Evolutionary conservation across 2,888 invertebrate species (phyloP), one percentile per base, ranked within the genome.

Genomic region (Caenorhabditis becei): DNA sequence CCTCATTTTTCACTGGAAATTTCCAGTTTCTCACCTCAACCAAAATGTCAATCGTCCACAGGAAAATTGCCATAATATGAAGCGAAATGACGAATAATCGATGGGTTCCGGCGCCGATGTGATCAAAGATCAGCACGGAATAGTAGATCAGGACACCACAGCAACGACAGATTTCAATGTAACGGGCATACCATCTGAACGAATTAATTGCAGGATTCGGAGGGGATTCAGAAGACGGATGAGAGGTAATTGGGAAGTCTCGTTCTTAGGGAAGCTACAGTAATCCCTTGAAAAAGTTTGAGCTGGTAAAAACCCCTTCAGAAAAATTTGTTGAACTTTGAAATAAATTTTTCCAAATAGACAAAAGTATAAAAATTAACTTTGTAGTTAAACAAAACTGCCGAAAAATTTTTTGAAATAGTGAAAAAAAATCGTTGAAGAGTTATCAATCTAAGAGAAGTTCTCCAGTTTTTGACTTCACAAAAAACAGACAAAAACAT

Each of bases 171-270:
- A 89, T 86, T 66, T 90, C 90, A 10, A 88, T 70, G 59, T 83
- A 84, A 0, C 87, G 82, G 2, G 90, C 89, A 69, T 83, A 90
- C 83, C 84, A 87, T 67, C 90, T 90, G 71, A 70, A 78, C 65
- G n/a, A 14, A 47, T 16, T 8, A 20, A 23, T 47, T 24, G 24
- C 49, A 7, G 3, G 49, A 35, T 8, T 8, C 10, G 5, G 10
- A 8, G 35, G 10, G 7, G 10, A 8, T 35, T 10, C 5, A 35
- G 35, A 10, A 35, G 35, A 35, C 10, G 35, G 35, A 35, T 35
- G 5, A 10, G 10, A 35, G 10, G 35, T 35, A 35, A 35, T 35
- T 5, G 10, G 35, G 35, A 26, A 8, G 23, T 10, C 7, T 10
- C 37, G 20, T 58, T 10, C 47, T 24, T 47, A 23, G 20, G 53